phyloP scores from a whole-genome alignment of 2,113 vertebrate genomes.

The Numenius arquata region DNA sequence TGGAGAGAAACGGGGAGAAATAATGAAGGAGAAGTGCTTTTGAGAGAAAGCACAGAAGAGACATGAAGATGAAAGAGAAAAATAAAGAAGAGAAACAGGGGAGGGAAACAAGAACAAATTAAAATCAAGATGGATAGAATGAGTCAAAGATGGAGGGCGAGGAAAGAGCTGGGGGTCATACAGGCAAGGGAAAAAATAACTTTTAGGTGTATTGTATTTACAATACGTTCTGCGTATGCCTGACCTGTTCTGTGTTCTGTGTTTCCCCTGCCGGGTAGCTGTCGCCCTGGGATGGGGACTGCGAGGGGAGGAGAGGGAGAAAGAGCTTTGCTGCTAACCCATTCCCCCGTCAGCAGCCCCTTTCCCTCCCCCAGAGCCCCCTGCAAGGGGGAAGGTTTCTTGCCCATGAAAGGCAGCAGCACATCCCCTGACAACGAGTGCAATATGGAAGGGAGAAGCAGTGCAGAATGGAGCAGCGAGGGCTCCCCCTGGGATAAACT shows the following conservation, averaged over 20 bases:
- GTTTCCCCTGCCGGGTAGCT: background rate
- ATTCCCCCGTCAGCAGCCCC: background rate
- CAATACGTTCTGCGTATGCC: fast-evolving
- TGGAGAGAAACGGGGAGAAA: slow-evolving; percentile 1
- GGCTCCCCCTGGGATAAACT: slow-evolving; percentile 47
- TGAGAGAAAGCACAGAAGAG: slow-evolving; percentile 30
- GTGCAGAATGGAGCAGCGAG: background rate
- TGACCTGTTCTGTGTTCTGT: background rate
- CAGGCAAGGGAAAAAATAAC: background rate
- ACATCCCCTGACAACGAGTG: background rate
- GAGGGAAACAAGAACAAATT: slow-evolving; percentile 32
- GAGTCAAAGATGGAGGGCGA: slow-evolving; percentile 54
- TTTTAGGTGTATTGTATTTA: background rate
- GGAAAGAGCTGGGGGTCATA: background rate
- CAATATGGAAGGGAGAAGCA: slow-evolving; percentile 16
- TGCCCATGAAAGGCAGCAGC: background rate
- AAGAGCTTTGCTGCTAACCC: background rate
- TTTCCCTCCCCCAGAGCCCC: background rate
- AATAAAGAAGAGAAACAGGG: background rate
- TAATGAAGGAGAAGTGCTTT: slow-evolving; percentile 50
- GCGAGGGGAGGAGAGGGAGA: background rate
- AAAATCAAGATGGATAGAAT: slow-evolving; percentile 64
- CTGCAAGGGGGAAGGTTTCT: background rate
- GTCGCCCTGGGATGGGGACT: background rate
- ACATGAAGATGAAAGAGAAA: slow-evolving; percentile 56